Conservation (phyloP, 2,797 vertebrate species). For the Sitta carolinensis region DNA sequence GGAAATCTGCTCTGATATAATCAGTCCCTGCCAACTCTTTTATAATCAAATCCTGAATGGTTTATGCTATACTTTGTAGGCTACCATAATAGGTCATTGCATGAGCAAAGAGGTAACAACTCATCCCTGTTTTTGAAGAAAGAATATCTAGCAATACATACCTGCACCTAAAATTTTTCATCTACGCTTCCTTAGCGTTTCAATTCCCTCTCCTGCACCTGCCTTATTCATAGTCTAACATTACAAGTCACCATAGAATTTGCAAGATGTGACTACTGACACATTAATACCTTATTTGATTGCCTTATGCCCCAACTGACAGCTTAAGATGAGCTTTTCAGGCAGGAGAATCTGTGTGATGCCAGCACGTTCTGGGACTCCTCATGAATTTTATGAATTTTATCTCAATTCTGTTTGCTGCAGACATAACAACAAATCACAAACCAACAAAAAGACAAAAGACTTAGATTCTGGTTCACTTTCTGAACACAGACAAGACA, state of each 20-base stretch:
- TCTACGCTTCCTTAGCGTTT: neutral
- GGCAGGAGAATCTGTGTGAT: neutral
- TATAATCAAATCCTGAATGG: neutral
- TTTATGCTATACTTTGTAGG: neutral
- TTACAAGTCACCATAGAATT: neutral
- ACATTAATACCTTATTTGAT: neutral
- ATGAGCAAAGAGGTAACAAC: neutral
- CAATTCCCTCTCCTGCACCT: neutral
- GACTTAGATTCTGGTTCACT: neutral
- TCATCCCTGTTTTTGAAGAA: neutral
- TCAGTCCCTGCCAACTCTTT: neutral
- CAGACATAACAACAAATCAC: neutral
- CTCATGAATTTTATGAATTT: neutral
- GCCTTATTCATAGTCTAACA: neutral
- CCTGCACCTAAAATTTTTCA: neutral
- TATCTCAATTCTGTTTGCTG: neutral
- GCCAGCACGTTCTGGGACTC: neutral
- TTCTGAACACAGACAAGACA: neutral
- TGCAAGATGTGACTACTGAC: neutral
- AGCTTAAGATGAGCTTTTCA: neutral
- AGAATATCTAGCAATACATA: neutral
- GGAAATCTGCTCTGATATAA: neutral
- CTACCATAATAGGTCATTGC: neutral
- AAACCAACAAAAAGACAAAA: neutral
- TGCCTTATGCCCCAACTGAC: neutral